Percentiles rank a stretch among this genome's conserved stretches.
phyloP scores from a whole-genome alignment of 2,113 vertebrate genomes.

The Bettongia penicillata region DNA sequence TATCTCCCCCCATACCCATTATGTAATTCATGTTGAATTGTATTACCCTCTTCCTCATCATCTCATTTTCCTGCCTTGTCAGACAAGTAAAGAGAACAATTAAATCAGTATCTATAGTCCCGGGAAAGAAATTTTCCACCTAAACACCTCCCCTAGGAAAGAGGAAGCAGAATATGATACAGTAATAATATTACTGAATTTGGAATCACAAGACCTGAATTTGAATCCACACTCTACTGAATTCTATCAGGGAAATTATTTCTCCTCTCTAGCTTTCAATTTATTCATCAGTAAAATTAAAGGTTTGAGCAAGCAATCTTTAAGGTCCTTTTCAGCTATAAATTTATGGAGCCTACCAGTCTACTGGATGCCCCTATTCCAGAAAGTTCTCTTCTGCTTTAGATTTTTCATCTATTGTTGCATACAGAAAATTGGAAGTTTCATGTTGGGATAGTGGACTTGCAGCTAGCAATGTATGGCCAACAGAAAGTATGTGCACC shows the following conservation, averaged over 20 bases:
- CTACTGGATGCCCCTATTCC: too few species aligned
- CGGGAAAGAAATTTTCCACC: neutral
- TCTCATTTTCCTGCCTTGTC: neutral
- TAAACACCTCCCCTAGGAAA: neutral
- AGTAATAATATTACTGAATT: neutral
- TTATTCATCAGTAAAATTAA: neutral
- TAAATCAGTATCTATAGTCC: neutral
- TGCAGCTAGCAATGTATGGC: neutral
- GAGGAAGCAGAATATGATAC: neutral
- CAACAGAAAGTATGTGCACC: neutral
- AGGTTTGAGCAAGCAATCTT: neutral
- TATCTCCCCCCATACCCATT: neutral
- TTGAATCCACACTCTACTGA: neutral
- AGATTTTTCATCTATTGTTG: constrained; percentile 1
- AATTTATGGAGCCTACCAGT: neutral
- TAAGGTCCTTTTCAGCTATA: neutral
- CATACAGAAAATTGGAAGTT: neutral
- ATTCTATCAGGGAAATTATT: neutral
- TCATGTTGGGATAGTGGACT: neutral
- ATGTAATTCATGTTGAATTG: neutral
- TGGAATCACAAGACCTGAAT: neutral
- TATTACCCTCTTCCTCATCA: neutral
- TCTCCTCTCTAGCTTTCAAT: neutral
- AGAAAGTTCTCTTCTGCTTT: neutral
- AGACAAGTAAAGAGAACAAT: neutral